These are phyloP conservation scores for Nemurella pictetii DNA, from an alignment of 2,888 invertebrate species.

Conservation along the genomic window DNA sequence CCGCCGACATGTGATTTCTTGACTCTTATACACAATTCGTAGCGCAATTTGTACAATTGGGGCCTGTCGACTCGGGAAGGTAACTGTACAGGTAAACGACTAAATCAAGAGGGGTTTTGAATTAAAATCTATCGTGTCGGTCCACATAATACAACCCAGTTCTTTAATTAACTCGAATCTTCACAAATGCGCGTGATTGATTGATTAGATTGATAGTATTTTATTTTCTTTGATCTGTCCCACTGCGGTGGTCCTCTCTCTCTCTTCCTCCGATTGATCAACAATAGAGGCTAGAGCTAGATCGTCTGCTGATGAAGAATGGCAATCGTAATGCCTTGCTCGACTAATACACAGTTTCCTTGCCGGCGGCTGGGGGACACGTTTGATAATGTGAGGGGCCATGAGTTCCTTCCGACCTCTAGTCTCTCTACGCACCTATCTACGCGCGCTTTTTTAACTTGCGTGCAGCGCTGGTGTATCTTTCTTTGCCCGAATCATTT, in stretches of 20 bases:
- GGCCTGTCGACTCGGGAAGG: background rate
- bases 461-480: background rate
- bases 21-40: background rate
- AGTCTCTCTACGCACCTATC: background rate
- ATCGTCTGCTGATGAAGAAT: background rate
- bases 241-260: slow-evolving; percentile 1
- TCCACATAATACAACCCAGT: background rate
- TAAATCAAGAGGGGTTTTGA: background rate
- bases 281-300: background rate
- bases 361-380: background rate
- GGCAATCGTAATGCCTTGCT: background rate
- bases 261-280: background rate
- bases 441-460: background rate
- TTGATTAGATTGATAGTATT: slow-evolving; percentile 5
- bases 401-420: background rate
- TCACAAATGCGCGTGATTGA: background rate
- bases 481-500: slow-evolving; percentile 16
- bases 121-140: background rate
- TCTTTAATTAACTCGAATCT: background rate
- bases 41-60: background rate
- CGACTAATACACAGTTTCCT: slow-evolving; percentile 4
- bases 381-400: background rate
- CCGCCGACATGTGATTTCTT: background rate
- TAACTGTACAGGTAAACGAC: background rate
- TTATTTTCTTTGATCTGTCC: background rate